These are phyloP conservation scores for Lemur catta DNA, from an alignment of 2,797 vertebrate genomes.

Conservation along the genomic window DNA sequence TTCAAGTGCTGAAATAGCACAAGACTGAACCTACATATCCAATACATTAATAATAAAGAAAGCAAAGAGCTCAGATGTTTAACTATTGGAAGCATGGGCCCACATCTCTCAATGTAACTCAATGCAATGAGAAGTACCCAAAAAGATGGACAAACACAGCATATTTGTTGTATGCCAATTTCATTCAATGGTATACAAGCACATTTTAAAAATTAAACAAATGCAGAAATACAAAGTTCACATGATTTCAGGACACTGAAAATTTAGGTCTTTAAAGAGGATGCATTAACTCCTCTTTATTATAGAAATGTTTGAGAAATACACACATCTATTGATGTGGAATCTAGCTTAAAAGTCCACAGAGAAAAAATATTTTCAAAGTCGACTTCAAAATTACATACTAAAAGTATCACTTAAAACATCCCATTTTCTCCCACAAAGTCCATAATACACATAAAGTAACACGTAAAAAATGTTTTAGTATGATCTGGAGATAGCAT, in stretches of 20 bases:
- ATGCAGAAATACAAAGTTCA: neutral
- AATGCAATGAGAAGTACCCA: neutral
- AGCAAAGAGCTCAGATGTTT: neutral
- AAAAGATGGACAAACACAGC: neutral
- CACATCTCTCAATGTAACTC: neutral
- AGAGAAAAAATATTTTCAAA: neutral
- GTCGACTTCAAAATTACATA: neutral
- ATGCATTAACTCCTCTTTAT: neutral
- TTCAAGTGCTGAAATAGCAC: neutral
- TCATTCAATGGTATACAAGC: neutral
- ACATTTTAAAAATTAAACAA: constrained; percentile 1
- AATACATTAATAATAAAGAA: neutral
- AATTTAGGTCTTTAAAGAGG: neutral
- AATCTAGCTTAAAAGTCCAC: neutral
- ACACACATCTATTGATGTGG: neutral
- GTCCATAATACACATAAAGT: neutral
- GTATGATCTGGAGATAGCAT: neutral
- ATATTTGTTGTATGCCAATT: neutral
- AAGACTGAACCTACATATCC: neutral
- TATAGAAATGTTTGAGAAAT: neutral
- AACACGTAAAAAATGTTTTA: neutral
- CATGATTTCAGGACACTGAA: neutral
- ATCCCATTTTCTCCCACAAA: neutral
- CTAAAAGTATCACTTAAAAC: neutral
- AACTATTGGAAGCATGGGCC: neutral